Evolutionary conservation across 2,113 vertebrate species (phyloP).

Genomic region (Haemorhous mexicanus): DNA sequence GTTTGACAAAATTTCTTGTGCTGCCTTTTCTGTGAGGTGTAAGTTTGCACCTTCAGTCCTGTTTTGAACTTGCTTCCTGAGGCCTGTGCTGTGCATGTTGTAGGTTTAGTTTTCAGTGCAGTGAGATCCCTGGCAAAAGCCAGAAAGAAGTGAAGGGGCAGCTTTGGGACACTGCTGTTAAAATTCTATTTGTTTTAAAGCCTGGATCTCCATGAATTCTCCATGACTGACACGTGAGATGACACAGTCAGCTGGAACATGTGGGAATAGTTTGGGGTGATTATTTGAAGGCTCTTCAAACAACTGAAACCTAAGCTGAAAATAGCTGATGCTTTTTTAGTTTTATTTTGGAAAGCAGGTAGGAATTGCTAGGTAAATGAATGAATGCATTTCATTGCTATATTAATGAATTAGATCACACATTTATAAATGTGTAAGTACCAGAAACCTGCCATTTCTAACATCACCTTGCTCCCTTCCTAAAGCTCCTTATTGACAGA

Average conservation of each 20-base stretch:
- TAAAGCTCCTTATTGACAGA: not conserved
- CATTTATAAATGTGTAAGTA: fast-evolving
- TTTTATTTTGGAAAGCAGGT: not conserved
- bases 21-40: not conserved
- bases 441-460: not conserved
- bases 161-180: not conserved
- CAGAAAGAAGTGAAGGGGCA: not conserved
- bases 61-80: not conserved
- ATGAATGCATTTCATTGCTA: not conserved
- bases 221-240: not conserved
- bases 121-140: not conserved
- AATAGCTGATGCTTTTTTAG: not conserved
- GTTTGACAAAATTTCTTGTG: not conserved
- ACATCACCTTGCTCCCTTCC: not conserved
- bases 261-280: slow-evolving; percentile 19
- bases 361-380: not conserved
- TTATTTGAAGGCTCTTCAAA: not conserved
- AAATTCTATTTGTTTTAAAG: not conserved
- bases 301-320: not conserved
- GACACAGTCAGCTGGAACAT: not conserved
- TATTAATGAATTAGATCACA: not conserved
- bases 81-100: not conserved
- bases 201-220: not conserved
- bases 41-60: not conserved
- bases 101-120: not conserved